A percentile compares a stretch with the other conserved stretches of the same genome.
Evolutionary conservation across 1,140 invertebrate genomes (phyloP).

Genomic region (Agrypnia vestita): DNA sequence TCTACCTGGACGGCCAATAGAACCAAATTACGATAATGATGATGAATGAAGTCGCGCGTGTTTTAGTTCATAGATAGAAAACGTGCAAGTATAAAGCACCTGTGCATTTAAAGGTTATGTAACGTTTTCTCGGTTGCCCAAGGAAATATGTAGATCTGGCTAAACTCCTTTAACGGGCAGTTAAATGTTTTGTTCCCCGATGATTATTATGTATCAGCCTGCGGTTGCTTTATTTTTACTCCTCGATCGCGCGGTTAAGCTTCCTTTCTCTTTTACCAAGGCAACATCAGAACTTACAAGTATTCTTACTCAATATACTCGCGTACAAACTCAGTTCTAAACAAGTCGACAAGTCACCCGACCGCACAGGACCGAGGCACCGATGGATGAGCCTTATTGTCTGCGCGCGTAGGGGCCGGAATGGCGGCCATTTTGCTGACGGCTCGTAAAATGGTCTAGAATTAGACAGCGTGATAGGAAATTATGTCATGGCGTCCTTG

Average conservation of each 20-base stretch:
- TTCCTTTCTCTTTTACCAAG: slow-evolving; percentile 40
- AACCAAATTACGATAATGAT: too few relatives aligned
- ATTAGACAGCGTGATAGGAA: slow-evolving; percentile 41
- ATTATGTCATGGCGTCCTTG: slow-evolving; percentile 60
- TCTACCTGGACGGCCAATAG: too few relatives aligned
- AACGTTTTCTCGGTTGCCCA: too few relatives aligned
- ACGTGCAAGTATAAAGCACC: too few relatives aligned
- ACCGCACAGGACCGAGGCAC: not conserved
- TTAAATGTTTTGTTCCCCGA: not conserved
- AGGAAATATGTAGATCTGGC: too few relatives aligned
- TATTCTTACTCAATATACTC: not conserved
- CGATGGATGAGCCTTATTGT: slow-evolving; percentile 23
- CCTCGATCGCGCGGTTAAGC: not conserved
- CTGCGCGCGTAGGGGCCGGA: not conserved
- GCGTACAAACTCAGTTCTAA: not conserved
- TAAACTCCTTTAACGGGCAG: too few relatives aligned
- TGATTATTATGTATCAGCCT: not conserved
- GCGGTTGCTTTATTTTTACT: not conserved
- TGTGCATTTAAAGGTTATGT: too few relatives aligned
- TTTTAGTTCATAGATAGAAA: too few relatives aligned
- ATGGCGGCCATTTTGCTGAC: slow-evolving; percentile 3
- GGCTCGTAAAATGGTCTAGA: slow-evolving; percentile 9
- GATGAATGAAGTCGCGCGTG: too few relatives aligned
- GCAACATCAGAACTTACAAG: slow-evolving; percentile 3
- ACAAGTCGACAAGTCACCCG: not conserved